phyloP scores from a whole-genome alignment of 2,797 vertebrate genomes.

The Peromyscus aztecus region DNA sequence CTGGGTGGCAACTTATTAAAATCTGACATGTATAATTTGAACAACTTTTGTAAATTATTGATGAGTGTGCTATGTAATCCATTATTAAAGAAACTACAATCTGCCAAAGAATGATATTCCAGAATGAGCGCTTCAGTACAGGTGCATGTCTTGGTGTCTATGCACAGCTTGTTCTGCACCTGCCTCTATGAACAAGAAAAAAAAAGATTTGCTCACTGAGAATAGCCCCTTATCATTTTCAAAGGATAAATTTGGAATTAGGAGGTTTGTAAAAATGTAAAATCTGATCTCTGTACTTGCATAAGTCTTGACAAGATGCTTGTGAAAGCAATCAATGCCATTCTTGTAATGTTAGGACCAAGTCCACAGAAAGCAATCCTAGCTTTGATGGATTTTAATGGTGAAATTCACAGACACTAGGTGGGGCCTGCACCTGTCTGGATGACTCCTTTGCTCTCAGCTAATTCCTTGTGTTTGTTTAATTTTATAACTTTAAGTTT shows the following conservation, averaged over 20 bases:
- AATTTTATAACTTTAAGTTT: background rate
- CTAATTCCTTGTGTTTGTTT: background rate
- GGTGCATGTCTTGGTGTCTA: background rate
- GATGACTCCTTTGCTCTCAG: too few relatives aligned
- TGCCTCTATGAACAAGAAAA: background rate
- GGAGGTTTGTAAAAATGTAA: background rate
- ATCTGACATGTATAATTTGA: background rate
- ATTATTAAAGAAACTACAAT: background rate
- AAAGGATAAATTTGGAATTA: background rate
- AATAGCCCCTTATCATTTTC: background rate
- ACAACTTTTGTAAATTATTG: background rate
- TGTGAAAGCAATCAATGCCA: too few relatives aligned
- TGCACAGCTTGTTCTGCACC: background rate
- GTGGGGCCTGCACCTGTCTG: background rate
- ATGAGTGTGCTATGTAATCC: background rate
- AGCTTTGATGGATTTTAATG: background rate
- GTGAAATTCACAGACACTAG: background rate
- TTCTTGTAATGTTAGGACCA: background rate
- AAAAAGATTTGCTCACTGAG: background rate
- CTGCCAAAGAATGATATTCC: background rate
- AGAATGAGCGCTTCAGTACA: background rate
- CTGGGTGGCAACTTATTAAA: background rate
- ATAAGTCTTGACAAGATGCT: background rate
- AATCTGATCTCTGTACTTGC: background rate
- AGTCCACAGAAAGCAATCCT: too few relatives aligned